Base-by-base conservation (phyloP, 1,140 invertebrate species). In the Arctopsyche grandis region DNA sequence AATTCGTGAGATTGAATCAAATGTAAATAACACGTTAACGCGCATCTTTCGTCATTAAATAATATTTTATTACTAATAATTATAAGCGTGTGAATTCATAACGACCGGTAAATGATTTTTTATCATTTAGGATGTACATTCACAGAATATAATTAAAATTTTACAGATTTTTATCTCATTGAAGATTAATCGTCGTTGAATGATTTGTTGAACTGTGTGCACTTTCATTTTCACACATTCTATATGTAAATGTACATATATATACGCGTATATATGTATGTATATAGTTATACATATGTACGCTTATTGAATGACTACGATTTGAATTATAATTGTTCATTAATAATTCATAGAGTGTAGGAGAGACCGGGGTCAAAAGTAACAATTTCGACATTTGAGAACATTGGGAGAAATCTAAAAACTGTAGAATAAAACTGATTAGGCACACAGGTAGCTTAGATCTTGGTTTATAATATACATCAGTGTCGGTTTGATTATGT, bases 1-100 rank as follows among this genome's bases (percentile, higher is more conserved):
- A 38, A 38, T 7, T 1, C 29, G 29, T 38, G 29, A 38, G 1
- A 38, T 38, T 38, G 12, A 52, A 52, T 66, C 0, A 66, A 66
- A 66, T 66, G 63, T 66, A 66, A 66, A 66, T 66, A 12, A 66
- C 63, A 29, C 63, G 19, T 66, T 26, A 24, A 66, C 19, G 12
- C 14, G 22, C 12, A 66, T 26, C 4, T 26, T 26, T 66, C 63
- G 14, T 29, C 19, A 5, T 0, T 21, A 21, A 60, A 60, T 26
- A 66, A 66, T 66, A 66, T 26, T 26, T 66, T 66, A 66, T 29
- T 26, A 24, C 9, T 5, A 24, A 22, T 66, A 66, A 66, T 66
- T 14, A 66, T 22, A 66, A 12, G 24, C 22, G 26, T 26, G 63
- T 66, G 14, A 66, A 22, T 29, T 12, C 1, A 9, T 22, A 24